Evolutionary conservation across 1,140 invertebrate species (phyloP).

Genomic region (Himalopsyche phryganea): DNA sequence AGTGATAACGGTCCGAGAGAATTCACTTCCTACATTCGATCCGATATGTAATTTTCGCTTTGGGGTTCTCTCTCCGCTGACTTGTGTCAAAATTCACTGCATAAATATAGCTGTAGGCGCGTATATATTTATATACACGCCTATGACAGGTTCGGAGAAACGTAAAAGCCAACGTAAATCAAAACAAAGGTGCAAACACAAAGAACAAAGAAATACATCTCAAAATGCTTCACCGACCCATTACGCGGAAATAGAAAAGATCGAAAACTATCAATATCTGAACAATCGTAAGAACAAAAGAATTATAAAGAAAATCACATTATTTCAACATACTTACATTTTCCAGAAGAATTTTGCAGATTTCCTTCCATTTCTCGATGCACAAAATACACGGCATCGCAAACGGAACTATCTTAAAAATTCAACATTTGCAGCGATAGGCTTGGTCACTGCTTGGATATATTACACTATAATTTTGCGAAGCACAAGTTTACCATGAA

Average conservation of each 20-base stretch:
- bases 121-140: constrained; percentile 12
- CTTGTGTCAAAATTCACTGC: constrained; percentile 17
- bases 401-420: constrained; percentile 12
- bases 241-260: constrained; percentile 1
- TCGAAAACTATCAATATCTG: constrained; percentile 10
- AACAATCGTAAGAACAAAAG: constrained; percentile 12
- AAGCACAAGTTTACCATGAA: constrained; percentile 23
- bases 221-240: constrained; percentile 1
- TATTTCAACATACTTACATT: constrained; percentile 14
- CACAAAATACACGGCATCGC: constrained; percentile 20
- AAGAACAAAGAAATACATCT: constrained; percentile 14
- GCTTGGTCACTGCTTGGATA: constrained; percentile 16
- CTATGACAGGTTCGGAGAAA: constrained; percentile 14
- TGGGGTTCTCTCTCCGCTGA: constrained; percentile 1
- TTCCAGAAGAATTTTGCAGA: constrained; percentile 19
- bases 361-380: constrained; percentile 23
- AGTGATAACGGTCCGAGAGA: too few relatives aligned
- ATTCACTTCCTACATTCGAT: constrained; percentile 14
- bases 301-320: constrained; percentile 16
- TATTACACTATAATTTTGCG: constrained; percentile 20
- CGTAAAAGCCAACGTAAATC: constrained; percentile 14
- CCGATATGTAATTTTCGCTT: not conserved
- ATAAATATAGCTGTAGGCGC: not conserved
- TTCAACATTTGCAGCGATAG: constrained; percentile 11
- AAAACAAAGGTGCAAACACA: constrained; percentile 20